Percentiles rank a stretch among this genome's conserved stretches.
Evolutionary conservation across 1,140 invertebrate genomes (phyloP).

Genomic region (Drosophila lini): DNA sequence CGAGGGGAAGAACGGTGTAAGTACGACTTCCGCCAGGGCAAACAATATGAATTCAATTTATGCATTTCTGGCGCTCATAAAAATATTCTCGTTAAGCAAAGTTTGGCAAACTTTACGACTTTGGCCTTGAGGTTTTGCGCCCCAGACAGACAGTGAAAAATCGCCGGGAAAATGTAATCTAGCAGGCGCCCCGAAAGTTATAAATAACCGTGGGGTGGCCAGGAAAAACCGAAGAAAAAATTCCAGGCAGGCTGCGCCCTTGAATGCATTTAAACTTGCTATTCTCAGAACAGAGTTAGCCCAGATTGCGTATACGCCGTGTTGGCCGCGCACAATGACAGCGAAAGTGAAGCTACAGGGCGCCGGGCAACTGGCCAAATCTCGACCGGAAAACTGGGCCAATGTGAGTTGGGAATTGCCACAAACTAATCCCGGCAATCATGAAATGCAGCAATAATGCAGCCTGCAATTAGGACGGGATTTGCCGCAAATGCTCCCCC

Average conservation of each 20-base stretch:
- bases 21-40: slow-evolving; percentile 11
- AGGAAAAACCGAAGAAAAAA: neutral
- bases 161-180: slow-evolving; percentile 63
- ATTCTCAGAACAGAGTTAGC: slow-evolving; percentile 25
- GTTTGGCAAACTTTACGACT: slow-evolving; percentile 70
- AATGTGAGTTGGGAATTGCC: slow-evolving; percentile 46
- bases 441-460: slow-evolving; percentile 19
- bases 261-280: slow-evolving; percentile 60
- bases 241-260: slow-evolving; percentile 51
- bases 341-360: slow-evolving; percentile 45
- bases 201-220: slow-evolving; percentile 54
- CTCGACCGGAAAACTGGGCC: slow-evolving; percentile 40
- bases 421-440: slow-evolving; percentile 49
- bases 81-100: slow-evolving; percentile 63
- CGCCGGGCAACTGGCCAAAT: slow-evolving; percentile 53
- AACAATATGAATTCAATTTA: slow-evolving; percentile 37
- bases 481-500: slow-evolving; percentile 13
- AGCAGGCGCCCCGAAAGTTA: slow-evolving; percentile 57
- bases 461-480: slow-evolving; percentile 40
- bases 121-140: slow-evolving; percentile 54
- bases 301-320: slow-evolving; percentile 46
- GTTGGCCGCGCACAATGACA: slow-evolving; percentile 16
- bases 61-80: slow-evolving; percentile 47
- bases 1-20: neutral
- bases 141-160: slow-evolving; percentile 54